Evolutionary conservation across 2,888 invertebrate species (phyloP).

Genomic region (Limnephilus auricula): DNA sequence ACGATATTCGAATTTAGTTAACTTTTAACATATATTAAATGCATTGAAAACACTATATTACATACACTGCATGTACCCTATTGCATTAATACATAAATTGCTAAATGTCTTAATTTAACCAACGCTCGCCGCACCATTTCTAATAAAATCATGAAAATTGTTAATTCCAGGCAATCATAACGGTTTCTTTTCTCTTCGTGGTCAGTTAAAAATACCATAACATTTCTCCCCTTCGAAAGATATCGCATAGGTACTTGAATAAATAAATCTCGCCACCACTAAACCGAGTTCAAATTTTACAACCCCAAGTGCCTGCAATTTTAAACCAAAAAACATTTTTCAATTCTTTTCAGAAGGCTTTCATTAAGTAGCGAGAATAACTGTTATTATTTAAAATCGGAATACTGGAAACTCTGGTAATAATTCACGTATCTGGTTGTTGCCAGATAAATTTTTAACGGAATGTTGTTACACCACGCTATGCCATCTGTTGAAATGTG

Average conservation of each 20-base stretch:
- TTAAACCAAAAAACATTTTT: neutral
- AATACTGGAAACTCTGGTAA: neutral
- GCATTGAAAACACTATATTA: no score
- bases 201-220: neutral
- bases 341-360: neutral
- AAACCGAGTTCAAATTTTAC: neutral
- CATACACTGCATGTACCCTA: no score
- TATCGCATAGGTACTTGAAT: neutral
- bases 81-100: no score
- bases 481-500: neutral
- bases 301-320: neutral
- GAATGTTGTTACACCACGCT: neutral
- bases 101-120: no score
- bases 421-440: neutral
- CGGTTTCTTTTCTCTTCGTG: neutral
- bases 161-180: neutral
- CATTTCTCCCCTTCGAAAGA: neutral
- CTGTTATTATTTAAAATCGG: neutral
- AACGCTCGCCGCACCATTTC: neutral
- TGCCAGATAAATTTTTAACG: no score
- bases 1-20: no score
- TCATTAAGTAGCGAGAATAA: neutral
- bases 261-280: neutral
- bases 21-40: no score
- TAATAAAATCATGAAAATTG: neutral